Percentiles rank a stretch among this genome's conserved stretches.
Evolutionary conservation across 2,797 vertebrate species (phyloP).

Genomic region (Cynopterus sphinx): DNA sequence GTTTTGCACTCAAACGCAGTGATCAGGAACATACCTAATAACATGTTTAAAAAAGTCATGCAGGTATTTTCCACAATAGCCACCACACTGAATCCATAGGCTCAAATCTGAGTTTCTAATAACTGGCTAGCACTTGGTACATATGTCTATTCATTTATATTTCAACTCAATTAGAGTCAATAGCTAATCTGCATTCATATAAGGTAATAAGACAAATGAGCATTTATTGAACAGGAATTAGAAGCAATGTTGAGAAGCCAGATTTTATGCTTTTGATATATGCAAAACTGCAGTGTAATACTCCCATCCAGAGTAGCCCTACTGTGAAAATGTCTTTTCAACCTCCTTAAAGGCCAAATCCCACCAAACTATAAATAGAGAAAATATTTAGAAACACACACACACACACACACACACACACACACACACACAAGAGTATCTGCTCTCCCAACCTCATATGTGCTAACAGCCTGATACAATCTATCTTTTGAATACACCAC

Average conservation of each 20-base stretch:
- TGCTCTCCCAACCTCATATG: conserved; percentile 72
- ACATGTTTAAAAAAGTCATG: conserved; percentile 38
- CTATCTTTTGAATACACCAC: conserved; percentile 79
- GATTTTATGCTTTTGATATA: conserved; percentile 75
- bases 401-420: conserved; percentile 30
- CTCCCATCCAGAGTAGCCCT: conserved; percentile 57
- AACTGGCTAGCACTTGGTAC: conserved; percentile 70
- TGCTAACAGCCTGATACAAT: conserved; percentile 76
- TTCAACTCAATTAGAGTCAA: conserved; percentile 76
- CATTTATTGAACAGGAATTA: conserved; percentile 67
- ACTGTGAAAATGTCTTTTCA: conserved; percentile 78
- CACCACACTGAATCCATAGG: conserved; percentile 38
- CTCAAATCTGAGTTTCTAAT: conserved; percentile 71
- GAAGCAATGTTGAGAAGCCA: conserved; percentile 62
- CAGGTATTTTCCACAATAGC: conserved; percentile 50
- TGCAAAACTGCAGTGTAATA: conserved; percentile 75
- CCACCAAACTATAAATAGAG: conserved; percentile 78
- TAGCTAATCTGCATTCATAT: conserved; percentile 79
- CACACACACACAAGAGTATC: conserved; percentile 16
- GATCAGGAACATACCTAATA: background rate
- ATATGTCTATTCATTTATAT: conserved; percentile 74
- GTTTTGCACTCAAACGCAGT: background rate
- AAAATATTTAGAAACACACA: conserved; percentile 76
- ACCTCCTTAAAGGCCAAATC: conserved; percentile 77
- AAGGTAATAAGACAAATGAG: conserved; percentile 65